These are phyloP conservation scores for Corbicula japonica DNA, from an alignment of 2,888 invertebrate genomes.

Conservation along the genomic window DNA sequence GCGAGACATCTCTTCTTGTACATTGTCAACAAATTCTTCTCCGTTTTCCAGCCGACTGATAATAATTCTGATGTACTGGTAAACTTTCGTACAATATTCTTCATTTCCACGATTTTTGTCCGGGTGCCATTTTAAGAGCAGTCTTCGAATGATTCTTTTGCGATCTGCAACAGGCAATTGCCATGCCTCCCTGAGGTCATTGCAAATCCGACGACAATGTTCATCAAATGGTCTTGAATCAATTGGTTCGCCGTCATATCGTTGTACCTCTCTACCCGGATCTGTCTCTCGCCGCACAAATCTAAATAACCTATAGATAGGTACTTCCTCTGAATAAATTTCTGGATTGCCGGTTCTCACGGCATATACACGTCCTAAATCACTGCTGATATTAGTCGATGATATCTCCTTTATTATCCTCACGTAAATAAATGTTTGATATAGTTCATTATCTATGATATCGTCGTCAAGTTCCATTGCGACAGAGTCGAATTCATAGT, in stretches of 20 bases:
- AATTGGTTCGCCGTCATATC: constrained; percentile 18
- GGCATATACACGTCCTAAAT: constrained; percentile 15
- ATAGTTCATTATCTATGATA: not conserved
- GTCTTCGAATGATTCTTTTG: constrained; percentile 48
- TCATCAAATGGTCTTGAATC: constrained; percentile 42
- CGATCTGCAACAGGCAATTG: constrained; percentile 44
- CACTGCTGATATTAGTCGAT: not conserved
- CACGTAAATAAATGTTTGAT: constrained; percentile 3
- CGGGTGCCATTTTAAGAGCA: constrained; percentile 66
- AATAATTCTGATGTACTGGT: constrained; percentile 58
- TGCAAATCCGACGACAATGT: constrained; percentile 36
- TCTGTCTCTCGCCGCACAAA: constrained; percentile 24
- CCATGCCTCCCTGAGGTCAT: constrained; percentile 52
- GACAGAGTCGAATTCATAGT: constrained; percentile 52
- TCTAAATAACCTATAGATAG: constrained; percentile 32
- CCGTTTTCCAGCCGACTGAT: constrained; percentile 53
- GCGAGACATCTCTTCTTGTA: constrained; percentile 13
- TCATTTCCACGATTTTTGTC: constrained; percentile 66
- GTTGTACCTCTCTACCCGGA: not conserved
- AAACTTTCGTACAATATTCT: constrained; percentile 53
- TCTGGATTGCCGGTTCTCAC: constrained; percentile 22
- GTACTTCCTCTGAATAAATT: constrained; percentile 10
- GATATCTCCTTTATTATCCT: not conserved
- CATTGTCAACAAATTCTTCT: constrained; percentile 7
- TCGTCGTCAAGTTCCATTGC: constrained; percentile 47